These are phyloP conservation scores for Caenorhabditis sulstoni DNA, from an alignment of 2,888 invertebrate species.

Conservation along the genomic window DNA sequence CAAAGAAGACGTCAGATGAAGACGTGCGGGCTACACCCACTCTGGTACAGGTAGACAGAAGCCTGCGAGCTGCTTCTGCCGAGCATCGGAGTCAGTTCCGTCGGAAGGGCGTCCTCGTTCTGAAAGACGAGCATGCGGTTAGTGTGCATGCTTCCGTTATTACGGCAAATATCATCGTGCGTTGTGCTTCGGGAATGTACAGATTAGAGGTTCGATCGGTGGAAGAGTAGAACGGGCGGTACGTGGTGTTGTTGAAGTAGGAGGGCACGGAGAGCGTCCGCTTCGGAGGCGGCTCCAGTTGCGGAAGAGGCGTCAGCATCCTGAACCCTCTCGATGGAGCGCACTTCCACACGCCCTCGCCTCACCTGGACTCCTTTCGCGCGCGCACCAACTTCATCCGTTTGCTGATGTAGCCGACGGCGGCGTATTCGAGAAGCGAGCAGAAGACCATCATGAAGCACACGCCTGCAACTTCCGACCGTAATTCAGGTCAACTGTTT, in stretches of 20 bases:
- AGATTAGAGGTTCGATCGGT: constrained; percentile 68
- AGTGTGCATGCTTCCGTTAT: constrained; percentile 1
- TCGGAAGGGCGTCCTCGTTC: constrained; percentile 50
- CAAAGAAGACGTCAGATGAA: not conserved
- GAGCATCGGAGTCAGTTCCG: constrained; percentile 57
- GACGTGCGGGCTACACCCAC: constrained; percentile 21
- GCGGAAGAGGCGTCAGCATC: constrained; percentile 49
- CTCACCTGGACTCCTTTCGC: constrained; percentile 61
- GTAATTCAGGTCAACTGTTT: constrained; percentile 5
- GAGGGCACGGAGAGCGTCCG: constrained; percentile 55
- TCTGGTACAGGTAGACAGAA: constrained; percentile 51
- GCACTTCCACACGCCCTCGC: no score
- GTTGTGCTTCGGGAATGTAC: constrained; percentile 65
- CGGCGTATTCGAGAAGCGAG: constrained; percentile 95
- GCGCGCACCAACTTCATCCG: constrained; percentile 67
- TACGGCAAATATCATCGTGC: constrained; percentile 55
- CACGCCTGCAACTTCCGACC: constrained; percentile 67
- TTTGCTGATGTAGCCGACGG: constrained; percentile 97
- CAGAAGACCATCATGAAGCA: constrained; percentile 99
- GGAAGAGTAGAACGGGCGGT: constrained; percentile 77
- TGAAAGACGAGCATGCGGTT: constrained; percentile 22
- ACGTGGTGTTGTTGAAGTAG: constrained; percentile 67
- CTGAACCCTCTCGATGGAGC: constrained; percentile 7
- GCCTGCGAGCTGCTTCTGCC: constrained; percentile 51
- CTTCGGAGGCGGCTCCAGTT: constrained; percentile 42